Evolutionary conservation across 2,888 invertebrate species (phyloP), one percentile per base, ranked within the genome.

Genomic region (Tetheella fluctuosa): DNA sequence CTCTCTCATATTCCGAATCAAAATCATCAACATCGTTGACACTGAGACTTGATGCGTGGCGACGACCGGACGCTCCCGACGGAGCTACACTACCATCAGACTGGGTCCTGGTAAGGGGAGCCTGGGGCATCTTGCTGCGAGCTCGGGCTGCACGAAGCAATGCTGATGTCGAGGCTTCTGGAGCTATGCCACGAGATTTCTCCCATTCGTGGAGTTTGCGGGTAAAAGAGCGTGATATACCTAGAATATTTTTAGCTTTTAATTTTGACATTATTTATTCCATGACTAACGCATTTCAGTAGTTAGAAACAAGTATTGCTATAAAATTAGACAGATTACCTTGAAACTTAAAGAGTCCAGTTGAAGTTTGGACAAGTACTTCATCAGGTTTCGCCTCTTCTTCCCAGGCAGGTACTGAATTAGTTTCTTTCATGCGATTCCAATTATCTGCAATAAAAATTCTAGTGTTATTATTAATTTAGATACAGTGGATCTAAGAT

Each of bases 131-230:
- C 63, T 84, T 85, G 25, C 68, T 79, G 13, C 86, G 79, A 0
- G 88, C 90, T 6, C 83, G 77, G 1, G 93, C 93, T 23, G 92
- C 93, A 1, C 85, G 95, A 2, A 97, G 91, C 0, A 97, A 87
- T 0, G 97, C 96, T 70, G 97, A 97, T 0, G 97, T 97, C 0
- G 97, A 97, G 0, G 95, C 96, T 84, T 97, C 97, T 0, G 97
- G 97, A 0, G 96, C 96, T 62, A 97, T 97, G 1, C 97, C 97
- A 63, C 96, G 93, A n/a, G 97, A 96, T 76, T 97, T 97, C 81
- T 97, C 97, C 98, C 98, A 98, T 83, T 98, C 98, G 84, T 97
- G 97, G 0, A 98, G 93, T 78, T 97, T 97, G 28, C 96, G 95
- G 0, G 98, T 97, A 85, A 98, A 98, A 71, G 97, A 97, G 54